These are phyloP conservation scores for Chaetodon trifascialis DNA, from an alignment of 2,113 vertebrate species.

Conservation along the genomic window DNA sequence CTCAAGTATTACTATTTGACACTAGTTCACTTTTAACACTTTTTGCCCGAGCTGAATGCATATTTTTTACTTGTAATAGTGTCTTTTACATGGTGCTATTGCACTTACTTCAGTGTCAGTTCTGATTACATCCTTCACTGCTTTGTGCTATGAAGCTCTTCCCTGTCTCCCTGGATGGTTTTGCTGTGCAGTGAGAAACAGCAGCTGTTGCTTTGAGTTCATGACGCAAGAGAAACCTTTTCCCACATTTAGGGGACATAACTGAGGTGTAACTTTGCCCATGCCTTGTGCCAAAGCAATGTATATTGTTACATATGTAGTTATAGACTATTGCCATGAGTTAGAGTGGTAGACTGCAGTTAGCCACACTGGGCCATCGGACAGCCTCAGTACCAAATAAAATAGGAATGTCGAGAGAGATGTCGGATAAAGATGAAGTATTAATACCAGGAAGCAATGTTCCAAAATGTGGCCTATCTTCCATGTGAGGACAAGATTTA, in stretches of 20 bases:
- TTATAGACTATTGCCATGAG: neutral
- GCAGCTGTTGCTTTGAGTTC: neutral
- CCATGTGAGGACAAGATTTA: neutral
- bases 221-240: constrained; percentile 39
- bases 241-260: constrained; percentile 13
- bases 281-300: neutral
- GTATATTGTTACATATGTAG: neutral
- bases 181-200: neutral
- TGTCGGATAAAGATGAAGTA: neutral
- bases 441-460: neutral
- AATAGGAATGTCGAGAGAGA: neutral
- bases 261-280: neutral
- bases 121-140: neutral
- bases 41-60: neutral
- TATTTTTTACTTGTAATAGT: neutral
- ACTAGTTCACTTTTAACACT: neutral
- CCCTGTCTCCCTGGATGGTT: neutral
- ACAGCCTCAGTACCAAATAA: neutral
- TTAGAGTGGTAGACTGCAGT: neutral
- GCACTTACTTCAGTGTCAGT: neutral
- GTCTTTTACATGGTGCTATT: neutral
- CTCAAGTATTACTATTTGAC: neutral
- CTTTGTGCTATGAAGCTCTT: neutral
- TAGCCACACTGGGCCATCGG: no score
- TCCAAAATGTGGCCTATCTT: neutral